phyloP scores from a whole-genome alignment of 2,113 vertebrate species.

The Trichomycterus rosablanca region DNA sequence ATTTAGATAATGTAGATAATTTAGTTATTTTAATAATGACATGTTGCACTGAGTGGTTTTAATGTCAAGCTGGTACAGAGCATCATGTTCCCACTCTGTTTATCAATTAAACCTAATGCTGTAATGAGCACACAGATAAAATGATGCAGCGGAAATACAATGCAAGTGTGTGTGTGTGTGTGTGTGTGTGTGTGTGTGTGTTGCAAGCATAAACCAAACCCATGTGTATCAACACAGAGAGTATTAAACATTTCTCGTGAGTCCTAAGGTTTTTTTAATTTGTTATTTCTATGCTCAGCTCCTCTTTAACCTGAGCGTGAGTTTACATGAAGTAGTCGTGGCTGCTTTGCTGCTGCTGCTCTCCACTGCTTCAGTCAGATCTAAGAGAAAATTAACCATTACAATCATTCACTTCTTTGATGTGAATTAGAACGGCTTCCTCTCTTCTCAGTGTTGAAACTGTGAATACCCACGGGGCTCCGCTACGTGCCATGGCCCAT shows the following conservation, averaged over 20 bases:
- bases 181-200: no score
- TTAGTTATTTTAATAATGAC: conserved; percentile 2
- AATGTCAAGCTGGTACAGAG: neutral
- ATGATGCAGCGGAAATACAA: no score
- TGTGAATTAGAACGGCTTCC: conserved; percentile 48
- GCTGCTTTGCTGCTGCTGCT: conserved; percentile 42
- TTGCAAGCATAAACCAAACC: no score
- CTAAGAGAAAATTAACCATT: conserved; percentile 47
- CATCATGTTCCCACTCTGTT: neutral
- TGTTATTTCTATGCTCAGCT: no score
- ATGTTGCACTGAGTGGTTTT: neutral
- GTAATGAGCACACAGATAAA: neutral
- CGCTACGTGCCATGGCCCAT: conserved; percentile 51
- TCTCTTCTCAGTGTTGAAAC: conserved; percentile 45
- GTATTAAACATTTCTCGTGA: no score
- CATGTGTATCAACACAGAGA: no score
- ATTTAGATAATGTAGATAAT: no score
- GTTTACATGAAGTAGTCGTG: no score
- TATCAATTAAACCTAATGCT: conserved; percentile 1
- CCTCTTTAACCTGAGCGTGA: no score
- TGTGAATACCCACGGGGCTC: conserved; percentile 42
- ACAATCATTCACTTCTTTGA: conserved; percentile 48
- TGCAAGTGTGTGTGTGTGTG: no score
- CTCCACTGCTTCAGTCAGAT: conserved; percentile 34
- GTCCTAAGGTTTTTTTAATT: no score